Base-by-base conservation (phyloP, 2,888 invertebrate species). In the Drosophila aldrichi region DNA sequence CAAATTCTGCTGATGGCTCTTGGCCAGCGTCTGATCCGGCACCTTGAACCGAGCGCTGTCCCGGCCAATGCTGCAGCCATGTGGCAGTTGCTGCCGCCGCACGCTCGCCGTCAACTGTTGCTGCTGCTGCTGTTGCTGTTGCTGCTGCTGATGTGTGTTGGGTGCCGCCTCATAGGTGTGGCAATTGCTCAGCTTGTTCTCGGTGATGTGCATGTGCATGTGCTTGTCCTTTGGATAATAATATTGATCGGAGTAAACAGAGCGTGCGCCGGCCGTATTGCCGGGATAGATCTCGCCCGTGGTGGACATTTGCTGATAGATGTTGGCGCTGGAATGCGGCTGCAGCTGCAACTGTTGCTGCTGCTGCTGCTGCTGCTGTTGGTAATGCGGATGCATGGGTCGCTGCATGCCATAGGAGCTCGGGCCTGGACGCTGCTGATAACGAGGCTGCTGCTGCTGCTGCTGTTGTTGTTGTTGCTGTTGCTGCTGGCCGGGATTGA, bases 221-320 rank as follows among this genome's bases (percentile, higher is more conserved):
- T 83, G 82, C 86, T 93, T 92, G 67, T 93, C 92, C 81, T 92
- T 93, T 14, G 93, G 92, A 79, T 93, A 92, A 62, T 95, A 96
- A 91, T 96, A 96, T 82, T 96, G 96, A 91, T 96, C 96, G 55
- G 96, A 96, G 86, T 96, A 96, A 2, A 96, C 95, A 82, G 96
- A 96, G 43, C 95, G 93, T 76, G 95, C 95, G 86, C 95, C 95
- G 44, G 95, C 95, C 16, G 93, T 66, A 2, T 83, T 90, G 70
- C 84, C 89, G 9, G 91, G 92, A 81, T 92, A 92, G 75, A 91
- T 90, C 78, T 92, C 92, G 63, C 86, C 85, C 57, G 91, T 88
- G 32, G 90, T 88, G 51, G 91, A 91, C 92, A 91, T 91, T 72
- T 91, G 91, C 66, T 92, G 92, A 69, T 93, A 92, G 72, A 91